Evolutionary conservation across 2,888 invertebrate species (phyloP), one percentile per base, ranked within the genome.

Genomic region (Heliconius aoede): DNA sequence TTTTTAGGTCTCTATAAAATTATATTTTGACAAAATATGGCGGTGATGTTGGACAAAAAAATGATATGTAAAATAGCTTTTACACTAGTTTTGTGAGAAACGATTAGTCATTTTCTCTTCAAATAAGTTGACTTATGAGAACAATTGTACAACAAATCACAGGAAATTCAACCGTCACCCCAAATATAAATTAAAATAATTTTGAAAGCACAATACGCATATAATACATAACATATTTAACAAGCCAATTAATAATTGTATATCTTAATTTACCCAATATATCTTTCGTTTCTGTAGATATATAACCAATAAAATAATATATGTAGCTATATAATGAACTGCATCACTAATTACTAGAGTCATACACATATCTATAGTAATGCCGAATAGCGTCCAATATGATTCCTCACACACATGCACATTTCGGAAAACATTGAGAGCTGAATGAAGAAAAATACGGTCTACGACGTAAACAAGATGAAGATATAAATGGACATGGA

Each of bases 161-260:
- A 67, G n/a, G 30, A 11, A 36, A n/a, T 18, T 51, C n/a, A 13
- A 64, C 75, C 75, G 40, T 55, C 75, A 76, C 75, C 75, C 40
- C 60, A 60, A 51, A 36, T 18, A 58, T 24, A 58, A 24, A 51
- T 46, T 73, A 30, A 71, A 61, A 51, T 64, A 55, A 71, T 64
- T 58, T 72, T 9, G 13, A 76, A 76, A 76, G 75, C 75, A n/a
- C n/a, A 32, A 55, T 69, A 75, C 55, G 71, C 71, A 75, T n/a
- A 68, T 24, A 68, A 68, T 68, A 68, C 24, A 73, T 73, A 36
- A 73, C 65, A 55, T 65, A n/a, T n/a, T n/a, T 46, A 46, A 60
- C n/a, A 74, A 74, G 68, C 74, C 68, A 74, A 74, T 74, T 61
- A 18, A 9, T 55, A n/a, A 55, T 13, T 55, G 1, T 9, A 11